Evolutionary conservation across 2,888 invertebrate species (phyloP).

Genomic region (Salticus scenicus): DNA sequence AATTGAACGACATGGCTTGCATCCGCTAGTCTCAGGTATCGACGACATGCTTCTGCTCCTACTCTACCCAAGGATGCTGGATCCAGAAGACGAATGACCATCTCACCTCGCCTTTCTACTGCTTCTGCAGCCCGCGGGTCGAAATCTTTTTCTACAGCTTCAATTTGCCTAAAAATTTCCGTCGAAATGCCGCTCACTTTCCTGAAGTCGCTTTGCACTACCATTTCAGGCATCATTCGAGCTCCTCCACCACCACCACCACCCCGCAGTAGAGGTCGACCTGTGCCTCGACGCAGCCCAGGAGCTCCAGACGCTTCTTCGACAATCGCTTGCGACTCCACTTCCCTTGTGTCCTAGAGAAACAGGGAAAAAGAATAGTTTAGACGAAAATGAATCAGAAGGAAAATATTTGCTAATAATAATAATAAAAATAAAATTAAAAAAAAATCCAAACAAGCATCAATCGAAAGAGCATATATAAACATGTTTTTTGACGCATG

Average conservation of each 20-base stretch:
- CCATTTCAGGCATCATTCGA: conserved; percentile 75
- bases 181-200: conserved; percentile 97
- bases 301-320: conserved; percentile 29
- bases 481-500: no score
- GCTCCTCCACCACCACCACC: conserved; percentile 37
- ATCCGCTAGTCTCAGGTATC: conserved; percentile 80
- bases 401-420: no score
- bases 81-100: conserved; percentile 94
- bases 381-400: no score
- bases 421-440: no score
- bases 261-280: conserved; percentile 31
- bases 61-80: conserved; percentile 89
- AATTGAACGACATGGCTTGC: conserved; percentile 77
- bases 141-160: conserved; percentile 96
- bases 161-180: conserved; percentile 97
- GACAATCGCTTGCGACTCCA: conserved; percentile 51
- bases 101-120: conserved; percentile 90
- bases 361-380: background rate
- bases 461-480: no score
- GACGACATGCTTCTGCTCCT: conserved; percentile 90
- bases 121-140: conserved; percentile 94
- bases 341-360: conserved; percentile 55
- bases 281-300: conserved; percentile 29
- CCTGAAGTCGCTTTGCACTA: conserved; percentile 94
- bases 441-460: no score